phyloP scores from a whole-genome alignment of 2,888 invertebrate species.

The Trichopria drosophilae region DNA sequence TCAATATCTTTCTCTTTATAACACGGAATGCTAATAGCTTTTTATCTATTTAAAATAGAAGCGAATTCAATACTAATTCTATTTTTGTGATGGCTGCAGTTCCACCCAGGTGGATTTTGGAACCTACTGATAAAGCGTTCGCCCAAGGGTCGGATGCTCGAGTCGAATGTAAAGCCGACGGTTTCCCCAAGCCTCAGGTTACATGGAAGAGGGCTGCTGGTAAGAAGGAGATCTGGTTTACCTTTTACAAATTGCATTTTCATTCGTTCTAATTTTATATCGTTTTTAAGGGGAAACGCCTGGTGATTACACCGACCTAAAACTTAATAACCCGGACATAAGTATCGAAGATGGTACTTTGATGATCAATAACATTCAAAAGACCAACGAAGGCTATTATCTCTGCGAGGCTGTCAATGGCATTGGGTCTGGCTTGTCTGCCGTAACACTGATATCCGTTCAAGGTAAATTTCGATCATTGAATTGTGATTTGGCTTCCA shows the following conservation, averaged over 20 bases:
- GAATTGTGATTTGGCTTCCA: neutral
- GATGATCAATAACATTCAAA: conserved; percentile 85
- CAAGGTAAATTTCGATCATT: conserved; percentile 69
- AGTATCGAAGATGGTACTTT: conserved; percentile 94
- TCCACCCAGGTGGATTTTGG: conserved; percentile 93
- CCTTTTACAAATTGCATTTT: conserved; percentile 7
- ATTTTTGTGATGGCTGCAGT: conserved; percentile 66
- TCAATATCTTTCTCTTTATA: too few species aligned
- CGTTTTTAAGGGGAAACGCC: conserved; percentile 75
- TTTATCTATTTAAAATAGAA: too few species aligned
- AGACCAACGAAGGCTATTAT: conserved; percentile 92
- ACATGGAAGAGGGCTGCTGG: conserved; percentile 96
- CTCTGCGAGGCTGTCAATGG: conserved; percentile 95
- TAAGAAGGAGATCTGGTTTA: conserved; percentile 56
- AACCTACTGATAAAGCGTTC: conserved; percentile 93
- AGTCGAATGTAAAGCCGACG: conserved; percentile 94
- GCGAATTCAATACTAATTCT: conserved; percentile 35
- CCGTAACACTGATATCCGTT: conserved; percentile 90
- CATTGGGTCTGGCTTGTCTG: conserved; percentile 91
- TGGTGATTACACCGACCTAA: conserved; percentile 90
- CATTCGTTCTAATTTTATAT: conserved; percentile 14
- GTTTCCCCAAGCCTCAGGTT: conserved; percentile 91
- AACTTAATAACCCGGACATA: conserved; percentile 86
- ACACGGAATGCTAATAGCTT: conserved; percentile 19
- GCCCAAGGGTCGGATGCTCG: conserved; percentile 92